Evolutionary conservation across 2,888 invertebrate genomes (phyloP).

Genomic region (Mystacides longicornis): DNA sequence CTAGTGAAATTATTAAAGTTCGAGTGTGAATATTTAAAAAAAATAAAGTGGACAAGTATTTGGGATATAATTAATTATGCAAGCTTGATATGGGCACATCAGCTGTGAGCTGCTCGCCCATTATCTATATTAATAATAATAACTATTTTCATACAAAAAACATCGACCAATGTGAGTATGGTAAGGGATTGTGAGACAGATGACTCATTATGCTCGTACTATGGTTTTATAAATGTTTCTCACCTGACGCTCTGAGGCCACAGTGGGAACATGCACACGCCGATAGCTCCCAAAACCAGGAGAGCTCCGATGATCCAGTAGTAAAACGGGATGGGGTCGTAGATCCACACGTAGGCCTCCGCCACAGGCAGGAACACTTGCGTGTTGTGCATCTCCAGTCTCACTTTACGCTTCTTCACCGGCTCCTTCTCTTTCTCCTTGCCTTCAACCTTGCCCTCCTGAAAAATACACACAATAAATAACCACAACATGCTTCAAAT

Average conservation of each 20-base stretch:
- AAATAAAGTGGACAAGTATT: too few species aligned
- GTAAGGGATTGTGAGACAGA: too few species aligned
- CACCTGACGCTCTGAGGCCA: conserved; percentile 92
- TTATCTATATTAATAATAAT: too few species aligned
- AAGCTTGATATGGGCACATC: too few species aligned
- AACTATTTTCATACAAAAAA: too few species aligned
- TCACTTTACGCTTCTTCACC: conserved; percentile 84
- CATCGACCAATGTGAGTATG: too few species aligned
- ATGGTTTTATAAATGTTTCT: too few species aligned
- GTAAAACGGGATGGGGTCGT: conserved; percentile 91
- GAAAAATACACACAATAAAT: conserved; percentile 1
- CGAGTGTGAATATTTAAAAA: too few species aligned
- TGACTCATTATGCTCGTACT: too few species aligned
- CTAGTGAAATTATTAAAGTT: too few species aligned
- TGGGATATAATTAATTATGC: too few species aligned
- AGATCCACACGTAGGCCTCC: conserved; percentile 97
- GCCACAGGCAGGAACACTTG: conserved; percentile 89
- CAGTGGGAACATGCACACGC: conserved; percentile 95
- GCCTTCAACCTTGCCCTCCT: conserved; percentile 32
- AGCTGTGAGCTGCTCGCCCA: too few species aligned
- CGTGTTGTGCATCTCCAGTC: conserved; percentile 94
- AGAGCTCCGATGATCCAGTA: conserved; percentile 91
- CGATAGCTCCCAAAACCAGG: conserved; percentile 86
- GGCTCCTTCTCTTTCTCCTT: conserved; percentile 56
- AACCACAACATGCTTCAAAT: not conserved